phyloP scores from a whole-genome alignment of 1,140 invertebrate genomes.

The Caenorhabditis elegans region DNA sequence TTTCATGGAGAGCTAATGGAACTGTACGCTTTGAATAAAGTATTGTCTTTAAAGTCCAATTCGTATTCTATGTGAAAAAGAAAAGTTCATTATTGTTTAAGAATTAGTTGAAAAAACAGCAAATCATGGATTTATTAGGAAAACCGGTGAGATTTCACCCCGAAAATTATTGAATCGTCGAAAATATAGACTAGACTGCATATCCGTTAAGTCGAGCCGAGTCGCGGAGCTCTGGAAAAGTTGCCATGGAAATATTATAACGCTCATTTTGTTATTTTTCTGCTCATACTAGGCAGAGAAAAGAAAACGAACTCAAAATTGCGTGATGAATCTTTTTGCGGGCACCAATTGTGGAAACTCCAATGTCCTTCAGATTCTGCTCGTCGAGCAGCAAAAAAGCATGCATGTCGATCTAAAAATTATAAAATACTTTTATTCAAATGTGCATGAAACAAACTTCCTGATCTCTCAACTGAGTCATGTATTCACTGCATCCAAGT shows the following conservation, averaged over 20 bases:
- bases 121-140: slow-evolving; percentile 13
- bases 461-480: slow-evolving; percentile 60
- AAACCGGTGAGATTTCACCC: slow-evolving; percentile 9
- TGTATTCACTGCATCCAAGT: slow-evolving; percentile 60
- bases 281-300: no score
- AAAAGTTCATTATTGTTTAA: neutral
- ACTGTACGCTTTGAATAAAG: no score
- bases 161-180: neutral
- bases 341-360: slow-evolving; percentile 61
- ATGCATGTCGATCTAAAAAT: slow-evolving; percentile 63
- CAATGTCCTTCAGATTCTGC: slow-evolving; percentile 61
- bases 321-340: slow-evolving; percentile 65
- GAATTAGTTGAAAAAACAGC: neutral
- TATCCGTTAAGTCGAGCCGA: slow-evolving; percentile 51
- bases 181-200: slow-evolving; percentile 15
- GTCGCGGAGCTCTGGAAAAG: slow-evolving; percentile 55
- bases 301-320: slow-evolving; percentile 54
- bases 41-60: no score
- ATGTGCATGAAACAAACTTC: slow-evolving; percentile 52
- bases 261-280: neutral
- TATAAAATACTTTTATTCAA: neutral
- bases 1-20: no score
- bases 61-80: no score
- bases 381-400: slow-evolving; percentile 64
- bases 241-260: neutral